Conservation (phyloP, 2,888 invertebrate genomes). For the Parascotia fuliginaria region DNA sequence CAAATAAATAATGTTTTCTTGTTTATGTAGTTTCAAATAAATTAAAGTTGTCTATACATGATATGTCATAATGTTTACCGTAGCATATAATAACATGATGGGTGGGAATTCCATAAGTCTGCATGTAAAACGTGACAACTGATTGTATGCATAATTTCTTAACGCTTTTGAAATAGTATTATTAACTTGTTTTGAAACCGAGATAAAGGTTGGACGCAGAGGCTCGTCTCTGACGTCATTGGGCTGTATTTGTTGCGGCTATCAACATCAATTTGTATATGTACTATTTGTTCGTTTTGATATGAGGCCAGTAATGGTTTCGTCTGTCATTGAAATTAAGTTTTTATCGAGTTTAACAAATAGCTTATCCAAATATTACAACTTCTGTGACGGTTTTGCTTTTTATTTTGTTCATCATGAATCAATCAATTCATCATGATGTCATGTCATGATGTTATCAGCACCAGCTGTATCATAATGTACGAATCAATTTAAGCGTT, state of each 20-base stretch:
- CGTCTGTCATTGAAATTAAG: neutral
- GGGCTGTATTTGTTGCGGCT: slow-evolving; percentile 23
- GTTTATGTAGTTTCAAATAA: too few species aligned
- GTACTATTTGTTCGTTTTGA: neutral
- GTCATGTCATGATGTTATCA: too few species aligned
- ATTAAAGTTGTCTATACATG: too few species aligned
- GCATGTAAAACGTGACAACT: neutral
- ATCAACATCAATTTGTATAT: slow-evolving; percentile 12
- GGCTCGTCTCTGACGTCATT: slow-evolving; percentile 41
- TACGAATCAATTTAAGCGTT: too few species aligned
- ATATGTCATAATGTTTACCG: too few species aligned
- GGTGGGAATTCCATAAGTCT: neutral
- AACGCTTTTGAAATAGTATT: slow-evolving; percentile 6
- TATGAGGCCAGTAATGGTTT: neutral
- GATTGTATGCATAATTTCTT: slow-evolving; percentile 21
- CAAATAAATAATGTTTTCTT: too few species aligned
- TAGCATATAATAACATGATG: neutral
- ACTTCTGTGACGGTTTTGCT: too few species aligned
- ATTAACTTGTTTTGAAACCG: slow-evolving; percentile 12
- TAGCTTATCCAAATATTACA: too few species aligned
- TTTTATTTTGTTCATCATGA: too few species aligned
- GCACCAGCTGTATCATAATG: too few species aligned
- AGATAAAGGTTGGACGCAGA: slow-evolving; percentile 20
- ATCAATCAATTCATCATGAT: too few species aligned
- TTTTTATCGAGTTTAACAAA: too few species aligned